phyloP scores from a whole-genome alignment of 1,140 invertebrate genomes.

The Leptinotarsa texana region DNA sequence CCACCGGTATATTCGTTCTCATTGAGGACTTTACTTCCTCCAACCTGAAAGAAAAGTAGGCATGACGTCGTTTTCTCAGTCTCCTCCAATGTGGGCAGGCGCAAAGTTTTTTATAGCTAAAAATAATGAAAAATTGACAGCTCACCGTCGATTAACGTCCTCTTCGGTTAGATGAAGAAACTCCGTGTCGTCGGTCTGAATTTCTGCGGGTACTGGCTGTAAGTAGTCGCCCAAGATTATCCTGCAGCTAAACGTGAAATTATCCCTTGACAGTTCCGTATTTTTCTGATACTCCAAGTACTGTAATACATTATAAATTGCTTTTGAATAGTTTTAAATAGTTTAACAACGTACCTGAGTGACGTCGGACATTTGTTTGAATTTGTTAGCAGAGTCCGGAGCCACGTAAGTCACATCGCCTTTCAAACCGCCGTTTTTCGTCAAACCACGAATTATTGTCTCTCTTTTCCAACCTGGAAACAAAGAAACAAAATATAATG shows the following conservation, averaged over 20 bases:
- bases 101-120: too few species aligned
- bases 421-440: constrained; percentile 77
- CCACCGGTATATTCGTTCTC: constrained; percentile 65
- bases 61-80: neutral
- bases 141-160: constrained; percentile 64
- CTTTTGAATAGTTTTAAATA: constrained; percentile 14
- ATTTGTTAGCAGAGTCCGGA: constrained; percentile 77
- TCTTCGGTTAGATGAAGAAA: constrained; percentile 65
- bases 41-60: neutral
- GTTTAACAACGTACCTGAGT: constrained; percentile 63
- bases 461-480: constrained; percentile 79
- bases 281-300: constrained; percentile 78
- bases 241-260: constrained; percentile 91
- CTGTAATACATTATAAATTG: constrained; percentile 57
- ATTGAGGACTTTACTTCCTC: constrained; percentile 59
- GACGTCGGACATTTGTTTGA: constrained; percentile 75
- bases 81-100: too few species aligned
- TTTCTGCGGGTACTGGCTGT: constrained; percentile 66
- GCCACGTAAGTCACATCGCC: constrained; percentile 89
- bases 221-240: constrained; percentile 88
- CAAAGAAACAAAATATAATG: neutral
- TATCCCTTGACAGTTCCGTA: constrained; percentile 76
- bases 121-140: neutral
- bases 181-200: constrained; percentile 60
- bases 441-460: constrained; percentile 83